Conservation (phyloP, 2,888 invertebrate genomes). For the Conistra vaccinii region DNA sequence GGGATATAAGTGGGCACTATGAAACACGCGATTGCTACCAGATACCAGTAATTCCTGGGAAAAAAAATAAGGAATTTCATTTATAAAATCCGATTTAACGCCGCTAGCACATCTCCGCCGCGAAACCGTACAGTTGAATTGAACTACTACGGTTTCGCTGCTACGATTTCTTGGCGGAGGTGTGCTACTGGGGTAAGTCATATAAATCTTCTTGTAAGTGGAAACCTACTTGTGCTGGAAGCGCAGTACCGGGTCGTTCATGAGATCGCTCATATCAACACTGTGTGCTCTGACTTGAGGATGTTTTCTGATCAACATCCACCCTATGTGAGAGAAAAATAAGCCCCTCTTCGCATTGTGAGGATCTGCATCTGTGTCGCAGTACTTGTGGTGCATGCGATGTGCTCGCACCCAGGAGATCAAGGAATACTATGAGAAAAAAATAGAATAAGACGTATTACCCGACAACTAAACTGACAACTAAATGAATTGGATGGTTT, state of each 20-base stretch:
- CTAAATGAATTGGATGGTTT: too few relatives aligned
- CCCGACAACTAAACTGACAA: too few relatives aligned
- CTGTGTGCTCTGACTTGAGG: too few relatives aligned
- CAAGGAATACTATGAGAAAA: neutral
- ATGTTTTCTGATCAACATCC: neutral
- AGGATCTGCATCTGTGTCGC: neutral
- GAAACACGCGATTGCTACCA: neutral
- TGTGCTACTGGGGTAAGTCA: too few relatives aligned
- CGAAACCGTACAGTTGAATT: too few relatives aligned
- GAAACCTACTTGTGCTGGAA: neutral
- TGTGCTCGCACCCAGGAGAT: neutral
- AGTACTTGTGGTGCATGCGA: slow-evolving; percentile 3
- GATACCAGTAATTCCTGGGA: neutral
- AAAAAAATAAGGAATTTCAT: neutral
- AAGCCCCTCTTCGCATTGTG: neutral
- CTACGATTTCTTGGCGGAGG: too few relatives aligned
- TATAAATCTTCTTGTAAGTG: neutral
- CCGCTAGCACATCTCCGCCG: too few relatives aligned
- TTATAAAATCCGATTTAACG: too few relatives aligned
- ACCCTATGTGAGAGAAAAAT: neutral
- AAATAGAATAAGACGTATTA: neutral
- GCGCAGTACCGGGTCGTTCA: neutral
- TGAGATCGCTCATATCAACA: neutral
- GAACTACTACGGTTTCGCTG: too few relatives aligned
- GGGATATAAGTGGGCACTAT: neutral